Percentiles rank a stretch among this genome's conserved stretches.
Conservation (phyloP, 2,113 vertebrate genomes). For the Ceratotherium simum region DNA sequence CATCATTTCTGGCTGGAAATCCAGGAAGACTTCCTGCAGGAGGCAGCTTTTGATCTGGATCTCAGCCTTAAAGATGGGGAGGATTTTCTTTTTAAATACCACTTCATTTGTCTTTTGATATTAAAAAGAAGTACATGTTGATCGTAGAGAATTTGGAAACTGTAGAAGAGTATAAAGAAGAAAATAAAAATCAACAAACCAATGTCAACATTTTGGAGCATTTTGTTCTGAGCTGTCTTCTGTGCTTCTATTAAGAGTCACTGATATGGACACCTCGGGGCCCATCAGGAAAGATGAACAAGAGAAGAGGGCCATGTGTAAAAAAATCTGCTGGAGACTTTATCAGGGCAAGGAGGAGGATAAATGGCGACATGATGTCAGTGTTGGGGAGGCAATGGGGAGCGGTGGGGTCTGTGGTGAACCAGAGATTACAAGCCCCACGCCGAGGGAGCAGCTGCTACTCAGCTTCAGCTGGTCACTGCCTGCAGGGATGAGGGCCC, state of each 20-base stretch:
- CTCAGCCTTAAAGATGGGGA: conserved; percentile 6
- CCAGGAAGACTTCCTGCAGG: conserved; percentile 7
- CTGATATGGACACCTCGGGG: neutral
- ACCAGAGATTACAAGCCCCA: rapidly evolving
- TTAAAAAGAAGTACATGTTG: conserved; percentile 29
- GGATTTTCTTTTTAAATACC: conserved; percentile 44
- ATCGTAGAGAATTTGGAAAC: conserved; percentile 57
- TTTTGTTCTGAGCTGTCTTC: neutral
- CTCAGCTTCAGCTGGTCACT: neutral
- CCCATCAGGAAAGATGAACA: neutral
- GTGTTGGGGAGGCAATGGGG: neutral
- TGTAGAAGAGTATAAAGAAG: conserved; percentile 47
- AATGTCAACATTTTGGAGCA: neutral
- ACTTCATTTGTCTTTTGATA: conserved; percentile 67
- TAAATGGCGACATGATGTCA: neutral
- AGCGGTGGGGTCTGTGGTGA: neutral
- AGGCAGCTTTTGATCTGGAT: neutral
- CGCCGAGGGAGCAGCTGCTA: rapidly evolving
- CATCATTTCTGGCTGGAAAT: neutral
- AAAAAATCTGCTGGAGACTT: neutral
- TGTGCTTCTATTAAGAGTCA: neutral
- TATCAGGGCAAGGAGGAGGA: neutral
- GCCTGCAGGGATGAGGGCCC: neutral
- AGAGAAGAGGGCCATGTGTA: neutral
- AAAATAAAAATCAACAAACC: conserved; percentile 64